These are phyloP conservation scores for Sebastes baramenuke DNA, from an alignment of 2,797 vertebrate species.

Conservation along the genomic window DNA sequence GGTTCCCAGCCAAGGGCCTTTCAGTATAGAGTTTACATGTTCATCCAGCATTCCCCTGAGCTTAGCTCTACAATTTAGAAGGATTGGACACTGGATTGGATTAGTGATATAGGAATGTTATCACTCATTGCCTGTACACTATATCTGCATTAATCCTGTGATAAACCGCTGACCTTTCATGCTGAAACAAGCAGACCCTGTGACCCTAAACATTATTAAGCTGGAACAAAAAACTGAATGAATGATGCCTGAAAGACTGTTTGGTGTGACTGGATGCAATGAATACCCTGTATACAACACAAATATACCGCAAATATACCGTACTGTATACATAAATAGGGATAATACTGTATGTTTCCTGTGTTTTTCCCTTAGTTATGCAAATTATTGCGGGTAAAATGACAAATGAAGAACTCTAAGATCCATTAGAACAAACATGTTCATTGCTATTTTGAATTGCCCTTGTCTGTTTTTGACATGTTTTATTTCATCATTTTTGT, in stretches of 20 bases:
- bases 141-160: background rate
- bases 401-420: background rate
- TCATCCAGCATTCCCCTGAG: background rate
- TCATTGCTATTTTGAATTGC: too few species aligned
- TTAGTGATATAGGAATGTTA: background rate
- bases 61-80: background rate
- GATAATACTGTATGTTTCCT: background rate
- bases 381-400: background rate
- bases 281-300: background rate
- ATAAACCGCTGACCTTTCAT: background rate
- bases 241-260: background rate
- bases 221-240: background rate
- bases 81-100: background rate
- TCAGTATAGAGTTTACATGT: background rate
- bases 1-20: background rate
- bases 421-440: too few species aligned
- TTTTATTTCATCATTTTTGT: too few species aligned
- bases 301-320: background rate
- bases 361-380: background rate
- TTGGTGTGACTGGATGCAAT: background rate
- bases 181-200: background rate
- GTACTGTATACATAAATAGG: background rate
- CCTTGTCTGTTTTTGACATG: too few species aligned
- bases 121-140: background rate
- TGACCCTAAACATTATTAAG: background rate